Conservation (phyloP, 2,888 invertebrate genomes). For the Muscina levida region DNA sequence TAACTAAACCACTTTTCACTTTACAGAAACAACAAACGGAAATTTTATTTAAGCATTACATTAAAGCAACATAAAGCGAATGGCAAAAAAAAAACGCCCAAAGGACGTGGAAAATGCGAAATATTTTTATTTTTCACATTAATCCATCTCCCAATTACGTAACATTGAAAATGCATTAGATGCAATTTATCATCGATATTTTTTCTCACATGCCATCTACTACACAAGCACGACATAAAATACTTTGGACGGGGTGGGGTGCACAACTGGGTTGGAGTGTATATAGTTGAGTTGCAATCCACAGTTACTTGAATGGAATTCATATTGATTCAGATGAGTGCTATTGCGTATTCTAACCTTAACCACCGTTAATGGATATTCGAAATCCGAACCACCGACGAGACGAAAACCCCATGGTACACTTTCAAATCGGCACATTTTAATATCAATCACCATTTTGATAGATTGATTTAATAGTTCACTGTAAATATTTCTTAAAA, state of each 20-base stretch:
- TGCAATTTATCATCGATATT: conserved; percentile 59
- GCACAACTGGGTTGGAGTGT: background rate
- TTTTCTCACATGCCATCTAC: conserved; percentile 41
- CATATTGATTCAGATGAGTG: conserved; percentile 26
- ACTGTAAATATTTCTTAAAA: conserved; percentile 28
- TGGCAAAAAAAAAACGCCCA: conserved; percentile 15
- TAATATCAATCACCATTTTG: conserved; percentile 86
- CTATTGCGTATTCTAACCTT: conserved; percentile 82
- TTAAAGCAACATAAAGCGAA: conserved; percentile 44
- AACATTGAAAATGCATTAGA: conserved; percentile 66
- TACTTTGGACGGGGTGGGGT: background rate
- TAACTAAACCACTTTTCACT: background rate
- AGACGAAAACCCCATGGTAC: conserved; percentile 90
- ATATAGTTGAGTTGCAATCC: conserved; percentile 19
- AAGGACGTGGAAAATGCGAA: conserved; percentile 6
- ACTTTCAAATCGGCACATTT: conserved; percentile 83
- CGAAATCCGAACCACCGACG: conserved; percentile 87
- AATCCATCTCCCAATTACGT: conserved; percentile 61
- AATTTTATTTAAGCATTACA: conserved; percentile 52
- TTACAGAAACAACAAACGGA: background rate
- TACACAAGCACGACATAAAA: background rate
- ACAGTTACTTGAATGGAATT: conserved; percentile 34
- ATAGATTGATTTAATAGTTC: conserved; percentile 37
- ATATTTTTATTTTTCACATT: conserved; percentile 51
- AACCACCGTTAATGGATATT: conserved; percentile 86